phyloP scores from a whole-genome alignment of 1,140 invertebrate species.

The Papilio machaon region DNA sequence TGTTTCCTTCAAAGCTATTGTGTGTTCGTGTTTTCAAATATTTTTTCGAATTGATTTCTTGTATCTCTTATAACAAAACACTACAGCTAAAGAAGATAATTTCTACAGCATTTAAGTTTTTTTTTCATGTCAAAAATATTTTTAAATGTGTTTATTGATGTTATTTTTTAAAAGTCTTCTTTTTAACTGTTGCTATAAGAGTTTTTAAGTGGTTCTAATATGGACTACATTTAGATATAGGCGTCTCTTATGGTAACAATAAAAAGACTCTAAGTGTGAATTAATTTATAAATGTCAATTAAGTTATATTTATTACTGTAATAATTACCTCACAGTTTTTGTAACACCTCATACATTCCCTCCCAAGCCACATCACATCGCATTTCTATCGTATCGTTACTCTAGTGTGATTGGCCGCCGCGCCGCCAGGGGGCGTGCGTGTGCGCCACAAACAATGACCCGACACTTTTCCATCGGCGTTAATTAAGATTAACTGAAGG shows the following conservation, averaged over 20 bases:
- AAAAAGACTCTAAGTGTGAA: not conserved
- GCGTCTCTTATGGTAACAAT: too few relatives aligned
- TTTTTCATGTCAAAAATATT: not conserved
- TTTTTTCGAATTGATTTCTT: constrained; percentile 16
- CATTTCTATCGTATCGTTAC: constrained; percentile 10
- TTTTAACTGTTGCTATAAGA: too few relatives aligned
- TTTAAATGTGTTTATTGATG: too few relatives aligned
- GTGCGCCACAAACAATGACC: constrained; percentile 33
- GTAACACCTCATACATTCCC: not conserved
- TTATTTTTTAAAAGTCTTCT: too few relatives aligned
- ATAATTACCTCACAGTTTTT: constrained; percentile 2
- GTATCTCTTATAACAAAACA: not conserved
- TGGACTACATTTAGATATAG: too few relatives aligned
- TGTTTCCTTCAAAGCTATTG: constrained; percentile 38
- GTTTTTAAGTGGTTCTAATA: too few relatives aligned
- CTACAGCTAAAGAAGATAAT: not conserved
- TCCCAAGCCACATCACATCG: constrained; percentile 14
- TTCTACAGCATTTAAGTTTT: not conserved
- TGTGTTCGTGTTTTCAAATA: constrained; percentile 1
- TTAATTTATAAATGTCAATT: not conserved
- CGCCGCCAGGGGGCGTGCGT: constrained; percentile 32
- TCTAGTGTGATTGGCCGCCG: constrained; percentile 19
- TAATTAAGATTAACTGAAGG: constrained; percentile 37
- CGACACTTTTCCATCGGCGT: constrained; percentile 29
- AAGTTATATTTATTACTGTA: not conserved